Base-by-base conservation (phyloP, 2,797 vertebrate genomes). In the Astyanax mexicanus region DNA sequence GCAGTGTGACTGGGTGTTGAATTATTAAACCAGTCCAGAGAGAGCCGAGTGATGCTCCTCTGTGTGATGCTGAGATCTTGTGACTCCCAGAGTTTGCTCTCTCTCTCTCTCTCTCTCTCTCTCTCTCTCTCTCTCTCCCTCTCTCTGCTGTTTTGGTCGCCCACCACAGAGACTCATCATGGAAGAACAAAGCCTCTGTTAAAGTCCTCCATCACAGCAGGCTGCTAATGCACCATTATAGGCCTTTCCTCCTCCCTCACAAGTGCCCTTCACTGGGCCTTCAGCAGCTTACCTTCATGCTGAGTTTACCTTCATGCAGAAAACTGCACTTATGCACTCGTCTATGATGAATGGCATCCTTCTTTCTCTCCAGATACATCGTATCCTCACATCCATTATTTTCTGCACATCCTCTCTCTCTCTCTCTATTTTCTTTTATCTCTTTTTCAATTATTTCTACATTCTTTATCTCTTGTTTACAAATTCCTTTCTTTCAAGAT, bases 141-240 rank as follows among this genome's bases (percentile, higher is more conserved):
- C 25, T 47, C 25, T n/a, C 10, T 27, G 23, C 47, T 74, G 23
- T 71, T 61, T 58, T 45, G 42, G 27, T 23, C 19, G 12, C 47
- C 38, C 37, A 55, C 47, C 45, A 27, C 9, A 42, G 51, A 78
- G 40, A 55, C 51, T 83, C 57, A 77, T 80, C 71, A 51, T 40
- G 77, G 62, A 72, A 72, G 66, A 78, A 83, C 75, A 83, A 78
- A 75, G 68, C 27, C 21, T 58, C 52, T n/a, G 52, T 71, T 67
- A 55, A 70, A 54, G 40, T 74, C 51, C 37, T 15, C 69, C 58
- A 42, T 47, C 47, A 27, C 32, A 52, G 49, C 61, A 64, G 17
- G 42, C 69, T 25, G 57, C 81, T 80, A 80, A 80, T 83, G 81
- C 71, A 83, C 67, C 55, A 55, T 78, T 69, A 69, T 49, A 27